A percentile compares a stretch with the other conserved stretches of the same genome.
Conservation (phyloP, 2,888 invertebrate species). For the Lampropteryx suffumata region DNA sequence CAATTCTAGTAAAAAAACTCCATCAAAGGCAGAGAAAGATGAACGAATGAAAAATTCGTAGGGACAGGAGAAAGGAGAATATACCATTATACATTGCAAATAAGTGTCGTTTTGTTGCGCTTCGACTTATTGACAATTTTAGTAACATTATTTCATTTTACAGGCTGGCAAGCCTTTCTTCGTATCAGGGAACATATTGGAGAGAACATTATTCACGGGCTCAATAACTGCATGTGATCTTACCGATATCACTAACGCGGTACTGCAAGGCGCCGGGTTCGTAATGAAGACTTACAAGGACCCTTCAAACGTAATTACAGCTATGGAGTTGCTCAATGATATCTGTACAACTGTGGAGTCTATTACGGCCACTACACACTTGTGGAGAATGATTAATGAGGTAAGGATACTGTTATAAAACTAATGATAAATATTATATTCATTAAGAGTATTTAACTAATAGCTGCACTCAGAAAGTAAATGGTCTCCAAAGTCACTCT, state of each 20-base stretch:
- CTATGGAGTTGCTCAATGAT: slow-evolving; percentile 34
- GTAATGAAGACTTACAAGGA: slow-evolving; percentile 34
- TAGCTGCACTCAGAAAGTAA: too few species aligned
- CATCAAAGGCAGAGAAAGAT: too few species aligned
- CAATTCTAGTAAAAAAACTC: too few species aligned
- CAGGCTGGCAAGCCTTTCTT: slow-evolving; percentile 45
- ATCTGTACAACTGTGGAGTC: slow-evolving; percentile 33
- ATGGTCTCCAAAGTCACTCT: too few species aligned
- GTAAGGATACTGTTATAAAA: slow-evolving; percentile 18
- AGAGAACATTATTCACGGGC: slow-evolving; percentile 32
- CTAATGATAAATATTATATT: too few species aligned
- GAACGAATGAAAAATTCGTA: too few species aligned
- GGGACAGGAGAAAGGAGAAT: too few species aligned
- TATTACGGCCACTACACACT: slow-evolving; percentile 24
- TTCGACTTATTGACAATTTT: background rate
- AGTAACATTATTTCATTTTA: slow-evolving; percentile 1
- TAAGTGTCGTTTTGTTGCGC: too few species aligned
- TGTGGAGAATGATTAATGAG: slow-evolving; percentile 39
- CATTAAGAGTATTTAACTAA: too few species aligned
- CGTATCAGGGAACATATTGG: slow-evolving; percentile 45
- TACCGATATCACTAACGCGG: slow-evolving; percentile 43
- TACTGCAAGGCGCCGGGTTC: slow-evolving; percentile 43
- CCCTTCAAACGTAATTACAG: slow-evolving; percentile 28
- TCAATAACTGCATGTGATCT: slow-evolving; percentile 35
- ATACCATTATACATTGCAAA: too few species aligned